Percentiles rank a stretch among this genome's conserved stretches.
phyloP scores from a whole-genome alignment of 2,797 vertebrate species.

The Rhinogobio ventralis region DNA sequence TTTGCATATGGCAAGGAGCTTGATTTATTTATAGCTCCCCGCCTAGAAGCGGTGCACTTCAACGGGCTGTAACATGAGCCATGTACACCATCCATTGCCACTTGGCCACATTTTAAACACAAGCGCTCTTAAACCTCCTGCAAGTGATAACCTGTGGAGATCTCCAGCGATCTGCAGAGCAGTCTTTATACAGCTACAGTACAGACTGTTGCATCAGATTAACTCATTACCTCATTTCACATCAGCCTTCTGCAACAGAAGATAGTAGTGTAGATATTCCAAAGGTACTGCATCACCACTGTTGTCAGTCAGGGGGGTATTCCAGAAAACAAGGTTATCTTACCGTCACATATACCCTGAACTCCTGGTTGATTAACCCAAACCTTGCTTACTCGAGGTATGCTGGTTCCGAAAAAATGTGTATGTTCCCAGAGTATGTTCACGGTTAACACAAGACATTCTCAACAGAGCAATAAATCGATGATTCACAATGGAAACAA shows the following conservation, averaged over 20 bases:
- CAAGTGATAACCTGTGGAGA: constrained; percentile 33
- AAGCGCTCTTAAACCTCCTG: background rate
- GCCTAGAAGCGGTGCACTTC: constrained; percentile 21
- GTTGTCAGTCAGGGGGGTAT: background rate
- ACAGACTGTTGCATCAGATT: background rate
- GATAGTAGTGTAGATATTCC: background rate
- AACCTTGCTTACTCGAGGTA: no score
- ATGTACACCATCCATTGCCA: background rate
- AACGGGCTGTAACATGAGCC: constrained; percentile 46
- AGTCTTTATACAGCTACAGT: background rate
- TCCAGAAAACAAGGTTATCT: no score
- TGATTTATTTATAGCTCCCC: constrained; percentile 55
- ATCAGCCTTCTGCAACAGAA: background rate
- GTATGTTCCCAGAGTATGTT: no score
- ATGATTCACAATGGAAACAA: no score
- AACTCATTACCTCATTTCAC: background rate
- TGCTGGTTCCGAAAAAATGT: no score
- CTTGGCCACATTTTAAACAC: constrained; percentile 8
- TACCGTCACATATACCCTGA: no score
- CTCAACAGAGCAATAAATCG: no score
- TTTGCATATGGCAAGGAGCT: constrained; percentile 38
- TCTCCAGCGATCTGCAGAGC: background rate
- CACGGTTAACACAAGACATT: no score
- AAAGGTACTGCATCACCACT: background rate
- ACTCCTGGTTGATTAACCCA: no score